Evolutionary conservation across 2,888 invertebrate species (phyloP).

Genomic region (Saturnia pavonia): DNA sequence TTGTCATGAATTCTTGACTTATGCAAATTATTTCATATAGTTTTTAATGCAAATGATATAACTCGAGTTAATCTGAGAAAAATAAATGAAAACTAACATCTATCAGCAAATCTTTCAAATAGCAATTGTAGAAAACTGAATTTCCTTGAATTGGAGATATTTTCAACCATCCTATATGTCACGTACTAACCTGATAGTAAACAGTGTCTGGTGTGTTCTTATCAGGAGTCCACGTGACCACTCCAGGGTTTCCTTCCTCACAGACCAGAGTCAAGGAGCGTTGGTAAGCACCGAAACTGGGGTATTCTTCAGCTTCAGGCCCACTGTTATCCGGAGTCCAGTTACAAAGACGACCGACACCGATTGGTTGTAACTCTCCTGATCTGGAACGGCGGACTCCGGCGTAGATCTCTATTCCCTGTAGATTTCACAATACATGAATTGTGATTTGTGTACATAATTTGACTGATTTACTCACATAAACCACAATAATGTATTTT

Average conservation of each 20-base stretch:
- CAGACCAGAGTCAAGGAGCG: conserved; percentile 91
- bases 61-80: too few relatives aligned
- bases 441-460: background rate
- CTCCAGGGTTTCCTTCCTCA: conserved; percentile 91
- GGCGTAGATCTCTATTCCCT: conserved; percentile 91
- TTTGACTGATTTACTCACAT: background rate
- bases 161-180: background rate
- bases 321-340: conserved; percentile 90
- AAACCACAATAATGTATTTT: too few relatives aligned
- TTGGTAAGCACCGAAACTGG: conserved; percentile 95
- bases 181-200: conserved; percentile 90
- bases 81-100: background rate
- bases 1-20: background rate
- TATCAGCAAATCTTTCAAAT: background rate
- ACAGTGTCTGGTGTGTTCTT: conserved; percentile 93
- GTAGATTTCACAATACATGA: conserved; percentile 17
- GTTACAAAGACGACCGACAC: conserved; percentile 92
- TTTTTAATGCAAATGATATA: background rate
- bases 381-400: conserved; percentile 87
- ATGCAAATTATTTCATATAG: background rate
- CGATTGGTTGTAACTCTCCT: conserved; percentile 87
- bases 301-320: conserved; percentile 89
- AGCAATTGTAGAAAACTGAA: background rate
- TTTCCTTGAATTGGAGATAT: background rate
- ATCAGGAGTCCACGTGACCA: conserved; percentile 94